Percentiles rank a stretch among this genome's conserved stretches.
Conservation (phyloP, 2,113 vertebrate species). For the Penelope pileata region DNA sequence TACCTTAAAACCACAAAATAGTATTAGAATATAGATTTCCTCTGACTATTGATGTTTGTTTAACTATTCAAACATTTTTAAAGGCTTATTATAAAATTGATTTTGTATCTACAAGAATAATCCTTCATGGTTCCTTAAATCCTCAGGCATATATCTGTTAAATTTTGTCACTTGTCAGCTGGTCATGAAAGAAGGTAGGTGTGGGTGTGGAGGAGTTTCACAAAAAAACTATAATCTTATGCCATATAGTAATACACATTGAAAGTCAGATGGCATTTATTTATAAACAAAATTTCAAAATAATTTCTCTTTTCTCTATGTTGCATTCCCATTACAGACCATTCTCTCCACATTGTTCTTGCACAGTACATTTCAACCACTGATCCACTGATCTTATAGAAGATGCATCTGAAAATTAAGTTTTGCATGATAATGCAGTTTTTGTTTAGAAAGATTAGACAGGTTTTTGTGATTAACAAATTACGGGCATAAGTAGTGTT, state of each 20-base stretch:
- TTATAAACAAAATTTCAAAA: background rate
- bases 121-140: background rate
- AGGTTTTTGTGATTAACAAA: background rate
- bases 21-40: background rate
- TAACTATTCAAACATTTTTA: background rate
- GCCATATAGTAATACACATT: background rate
- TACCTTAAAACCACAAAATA: background rate
- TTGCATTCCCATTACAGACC: background rate
- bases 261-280: background rate
- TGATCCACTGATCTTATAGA: background rate
- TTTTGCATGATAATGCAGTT: background rate
- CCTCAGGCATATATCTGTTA: background rate
- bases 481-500: constrained; percentile 41
- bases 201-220: background rate
- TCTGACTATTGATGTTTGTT: background rate
- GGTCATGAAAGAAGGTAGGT: background rate
- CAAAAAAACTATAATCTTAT: background rate
- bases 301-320: background rate
- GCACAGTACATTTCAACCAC: background rate
- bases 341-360: background rate
- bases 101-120: background rate
- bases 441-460: background rate
- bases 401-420: background rate
- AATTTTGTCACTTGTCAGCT: background rate
- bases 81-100: background rate